Base-by-base conservation (phyloP, 2,797 vertebrate species). In the Mustela erminea region DNA sequence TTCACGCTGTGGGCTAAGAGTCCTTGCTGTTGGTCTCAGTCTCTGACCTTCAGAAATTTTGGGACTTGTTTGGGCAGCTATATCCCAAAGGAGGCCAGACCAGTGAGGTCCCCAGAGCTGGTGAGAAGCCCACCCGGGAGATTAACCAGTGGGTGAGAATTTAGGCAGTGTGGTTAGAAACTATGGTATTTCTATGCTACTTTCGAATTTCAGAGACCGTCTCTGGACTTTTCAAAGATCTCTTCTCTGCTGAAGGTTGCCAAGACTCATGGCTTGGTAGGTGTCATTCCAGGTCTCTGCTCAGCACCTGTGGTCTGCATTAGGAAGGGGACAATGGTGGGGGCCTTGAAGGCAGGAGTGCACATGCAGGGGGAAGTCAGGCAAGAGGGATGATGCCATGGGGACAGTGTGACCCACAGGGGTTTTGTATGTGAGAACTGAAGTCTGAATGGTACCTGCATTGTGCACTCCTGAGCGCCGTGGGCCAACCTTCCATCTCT, bases 381-480 rank as follows among this genome's bases (percentile, higher is more conserved):
- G 83, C 54, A 29, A 83, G 7, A 25, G 23, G 25, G 35, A 32
- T 58, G 58, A 49, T 0, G 1, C 49, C 4, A 3, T 21, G 72
- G 49, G 38, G 1, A 29, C 15, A 43, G 54, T 46, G 13, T 8
- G 46, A 21, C 15, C 27, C 3, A 43, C 4, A 10, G 29, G n/a
- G 32, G 56, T 20, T 54, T 18, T 49, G 43, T 60, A 29, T 4
- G 3, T 32, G 43, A 77, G 29, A 25, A 21, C 46, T 43, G 68
- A 74, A 52, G 60, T 25, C 35, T 35, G 86, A 68, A 81, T 10
- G 7, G 7, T 52, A n/a, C 56, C 56, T 20, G 15, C 11, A 8
- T 20, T 78, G 49, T 68, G 60, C 29, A 7, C 3, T n/a, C 29
- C 27, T 2, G 58, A 56, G 32, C 2, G 0, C 12, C 1, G 0